Evolutionary conservation across 2,113 vertebrate species (phyloP).

Genomic region (Muntiacus reevesi): DNA sequence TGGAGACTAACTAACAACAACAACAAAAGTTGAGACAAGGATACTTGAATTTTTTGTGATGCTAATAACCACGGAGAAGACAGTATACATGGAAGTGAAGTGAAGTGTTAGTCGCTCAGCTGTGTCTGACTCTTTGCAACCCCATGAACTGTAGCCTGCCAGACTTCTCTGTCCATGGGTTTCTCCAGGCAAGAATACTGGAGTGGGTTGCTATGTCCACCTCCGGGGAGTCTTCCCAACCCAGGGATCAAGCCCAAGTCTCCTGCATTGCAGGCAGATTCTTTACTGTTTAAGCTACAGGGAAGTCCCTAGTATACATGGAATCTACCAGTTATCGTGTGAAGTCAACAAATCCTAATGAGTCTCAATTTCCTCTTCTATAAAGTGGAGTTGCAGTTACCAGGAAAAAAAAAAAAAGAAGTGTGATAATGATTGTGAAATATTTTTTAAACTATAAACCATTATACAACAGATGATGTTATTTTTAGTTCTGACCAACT

Average conservation of each 20-base stretch:
- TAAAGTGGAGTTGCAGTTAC: neutral
- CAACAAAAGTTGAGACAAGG: neutral
- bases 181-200: neutral
- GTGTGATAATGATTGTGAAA: neutral
- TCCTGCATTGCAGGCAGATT: neutral
- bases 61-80: neutral
- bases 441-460: neutral
- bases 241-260: neutral
- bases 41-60: neutral
- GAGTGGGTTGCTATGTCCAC: neutral
- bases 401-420: neutral
- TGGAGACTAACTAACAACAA: neutral
- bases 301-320: neutral
- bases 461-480: neutral
- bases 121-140: neutral
- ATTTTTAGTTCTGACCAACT: constrained; percentile 8
- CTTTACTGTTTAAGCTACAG: neutral
- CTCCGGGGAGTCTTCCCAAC: neutral
- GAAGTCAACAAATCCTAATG: neutral
- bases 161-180: neutral
- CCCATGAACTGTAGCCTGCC: fast-evolving
- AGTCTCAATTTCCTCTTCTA: neutral
- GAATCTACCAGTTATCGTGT: neutral
- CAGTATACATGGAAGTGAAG: neutral
- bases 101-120: neutral